Conservation (phyloP, 2,888 invertebrate genomes). For the Euphydryas editha region DNA sequence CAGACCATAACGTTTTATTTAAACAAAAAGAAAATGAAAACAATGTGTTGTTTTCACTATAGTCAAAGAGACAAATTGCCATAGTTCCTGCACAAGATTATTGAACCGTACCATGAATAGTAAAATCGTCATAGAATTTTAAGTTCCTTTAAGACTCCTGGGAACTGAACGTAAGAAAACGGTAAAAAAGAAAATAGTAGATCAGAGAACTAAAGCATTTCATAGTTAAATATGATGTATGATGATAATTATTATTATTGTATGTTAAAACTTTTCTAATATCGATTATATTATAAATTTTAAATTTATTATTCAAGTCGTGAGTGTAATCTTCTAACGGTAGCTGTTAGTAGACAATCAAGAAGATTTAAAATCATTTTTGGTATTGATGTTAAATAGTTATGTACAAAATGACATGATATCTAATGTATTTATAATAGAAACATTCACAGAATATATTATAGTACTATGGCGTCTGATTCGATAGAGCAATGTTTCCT, state of each 20-base stretch:
- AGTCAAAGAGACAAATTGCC: slow-evolving; percentile 37
- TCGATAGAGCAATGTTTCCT: slow-evolving; percentile 32
- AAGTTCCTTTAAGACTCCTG: not conserved
- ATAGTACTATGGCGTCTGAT: slow-evolving; percentile 3
- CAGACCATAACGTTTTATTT: slow-evolving; percentile 13
- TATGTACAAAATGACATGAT: not conserved
- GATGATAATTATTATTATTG: too few species aligned
- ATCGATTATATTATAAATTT: too few species aligned
- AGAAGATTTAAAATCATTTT: too few species aligned
- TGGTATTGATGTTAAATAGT: not conserved
- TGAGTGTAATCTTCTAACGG: too few species aligned
- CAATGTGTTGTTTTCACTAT: slow-evolving; percentile 31
- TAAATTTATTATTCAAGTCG: too few species aligned
- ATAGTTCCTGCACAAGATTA: slow-evolving; percentile 38
- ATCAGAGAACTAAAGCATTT: too few species aligned
- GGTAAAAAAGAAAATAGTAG: too few species aligned
- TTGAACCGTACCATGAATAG: slow-evolving; percentile 30
- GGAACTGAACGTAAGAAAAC: too few species aligned
- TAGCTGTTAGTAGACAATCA: too few species aligned
- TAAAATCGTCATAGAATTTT: not conserved
- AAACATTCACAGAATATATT: slow-evolving; percentile 13
- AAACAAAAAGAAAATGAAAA: slow-evolving; percentile 21
- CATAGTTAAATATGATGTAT: too few species aligned
- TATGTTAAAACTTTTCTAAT: too few species aligned
- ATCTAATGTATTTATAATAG: not conserved